phyloP scores from a whole-genome alignment of 2,888 invertebrate species.

The Malacosoma neustria region DNA sequence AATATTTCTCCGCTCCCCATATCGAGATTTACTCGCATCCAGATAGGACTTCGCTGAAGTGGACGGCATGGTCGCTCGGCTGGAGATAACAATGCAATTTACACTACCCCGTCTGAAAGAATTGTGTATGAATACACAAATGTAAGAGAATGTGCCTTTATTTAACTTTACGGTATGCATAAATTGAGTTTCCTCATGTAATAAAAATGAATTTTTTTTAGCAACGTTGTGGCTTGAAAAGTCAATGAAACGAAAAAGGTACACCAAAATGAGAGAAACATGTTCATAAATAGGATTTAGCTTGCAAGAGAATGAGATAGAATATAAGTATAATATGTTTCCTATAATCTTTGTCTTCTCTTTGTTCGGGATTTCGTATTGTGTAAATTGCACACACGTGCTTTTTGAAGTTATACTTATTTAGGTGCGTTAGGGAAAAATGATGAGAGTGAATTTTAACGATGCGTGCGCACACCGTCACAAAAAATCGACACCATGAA shows the following conservation, averaged over 20 bases:
- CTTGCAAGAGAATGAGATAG: slow-evolving; percentile 1
- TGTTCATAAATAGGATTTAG: background rate
- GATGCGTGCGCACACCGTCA: too few species aligned
- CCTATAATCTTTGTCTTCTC: too few species aligned
- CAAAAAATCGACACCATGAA: too few species aligned
- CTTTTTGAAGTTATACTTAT: too few species aligned
- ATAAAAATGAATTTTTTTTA: slow-evolving; percentile 4
- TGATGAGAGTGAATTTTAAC: too few species aligned
- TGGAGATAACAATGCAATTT: slow-evolving; percentile 60
- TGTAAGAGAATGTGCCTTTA: background rate
- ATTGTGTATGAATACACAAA: background rate
- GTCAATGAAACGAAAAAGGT: background rate
- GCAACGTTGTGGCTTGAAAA: too few species aligned
- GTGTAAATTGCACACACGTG: too few species aligned
- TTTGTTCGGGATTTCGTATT: too few species aligned
- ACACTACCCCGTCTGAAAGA: slow-evolving; percentile 25
- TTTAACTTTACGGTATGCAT: too few species aligned
- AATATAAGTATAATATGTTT: too few species aligned
- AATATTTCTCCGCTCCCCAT: slow-evolving; percentile 39
- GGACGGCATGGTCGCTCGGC: slow-evolving; percentile 26
- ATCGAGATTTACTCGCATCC: slow-evolving; percentile 42
- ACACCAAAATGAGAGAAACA: background rate
- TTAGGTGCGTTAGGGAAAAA: too few species aligned
- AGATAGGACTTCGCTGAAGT: slow-evolving; percentile 37
- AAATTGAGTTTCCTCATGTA: too few species aligned